Evolutionary conservation across 2,888 invertebrate species (phyloP).

Genomic region (Diaphora mendica): DNA sequence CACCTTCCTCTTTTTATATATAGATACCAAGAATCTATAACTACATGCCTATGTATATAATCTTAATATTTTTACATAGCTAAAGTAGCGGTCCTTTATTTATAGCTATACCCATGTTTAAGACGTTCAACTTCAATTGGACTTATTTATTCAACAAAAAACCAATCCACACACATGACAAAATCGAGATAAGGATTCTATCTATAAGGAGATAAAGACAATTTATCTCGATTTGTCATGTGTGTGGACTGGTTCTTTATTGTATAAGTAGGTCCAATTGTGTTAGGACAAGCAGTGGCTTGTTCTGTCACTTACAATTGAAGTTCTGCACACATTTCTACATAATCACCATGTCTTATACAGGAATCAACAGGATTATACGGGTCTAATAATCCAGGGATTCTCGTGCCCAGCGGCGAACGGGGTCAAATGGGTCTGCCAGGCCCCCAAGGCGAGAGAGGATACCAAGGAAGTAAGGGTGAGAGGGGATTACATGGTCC

Average conservation of each 20-base stretch:
- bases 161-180: too few species aligned
- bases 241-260: too few species aligned
- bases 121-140: not conserved
- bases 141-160: too few species aligned
- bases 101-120: slow-evolving; percentile 9
- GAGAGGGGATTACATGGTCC: slow-evolving; percentile 87
- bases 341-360: slow-evolving; percentile 59
- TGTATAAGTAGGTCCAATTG: too few species aligned
- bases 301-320: slow-evolving; percentile 6
- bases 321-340: slow-evolving; percentile 53
- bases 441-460: slow-evolving; percentile 89
- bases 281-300: slow-evolving; percentile 6
- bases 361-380: slow-evolving; percentile 84
- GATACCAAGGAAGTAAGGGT: slow-evolving; percentile 87
- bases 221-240: too few species aligned
- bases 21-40: too few species aligned
- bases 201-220: too few species aligned
- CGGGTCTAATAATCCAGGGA: slow-evolving; percentile 85
- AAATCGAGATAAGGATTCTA: too few species aligned
- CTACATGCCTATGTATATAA: not conserved
- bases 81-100: not conserved
- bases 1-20: too few species aligned
- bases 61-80: not conserved
- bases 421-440: slow-evolving; percentile 88
- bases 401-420: slow-evolving; percentile 90